Evolutionary conservation across 2,888 invertebrate species (phyloP), one percentile per base, ranked within the genome.

Genomic region (Laspeyria flexula): DNA sequence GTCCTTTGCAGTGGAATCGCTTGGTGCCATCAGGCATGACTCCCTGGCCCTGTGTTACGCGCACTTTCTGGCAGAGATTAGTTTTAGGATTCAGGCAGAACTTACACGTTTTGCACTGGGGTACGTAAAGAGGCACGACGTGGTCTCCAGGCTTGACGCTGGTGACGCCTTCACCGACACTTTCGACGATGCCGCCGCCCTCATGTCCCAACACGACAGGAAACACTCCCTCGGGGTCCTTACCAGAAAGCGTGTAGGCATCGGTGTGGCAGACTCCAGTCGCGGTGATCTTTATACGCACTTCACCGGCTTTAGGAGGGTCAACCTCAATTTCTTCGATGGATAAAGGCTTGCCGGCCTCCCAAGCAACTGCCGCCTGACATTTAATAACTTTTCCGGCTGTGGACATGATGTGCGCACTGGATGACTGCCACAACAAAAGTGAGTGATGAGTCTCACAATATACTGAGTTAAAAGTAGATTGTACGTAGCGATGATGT

Each of bases 291-390:
- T 96, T 95, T 9, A 97, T 93, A 40, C 97, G 95, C 11, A 97
- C 98, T 94, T 99, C 99, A 58, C 98, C 96, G 0, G 96, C 96
- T 83, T 96, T 96, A 0, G 99, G 99, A 6, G 99, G 98, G 12
- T 96, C 97, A 0, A 99, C 99, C 89, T 98, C 96, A 50, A 99
- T 94, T 44, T 96, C 96, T 90, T 99, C 99, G 42, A 99, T 94
- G 1, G 94, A 94, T 18, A 99, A 92, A 5, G 98, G 97, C 77
- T 97, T 94, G 66, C 98, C 98, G 43, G 97, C 95, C 72, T 95
- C 96, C 99, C 99, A 99, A 3, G 99, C 99, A 12, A 99, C 97
- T 1, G 99, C 99, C 15, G 99, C 99, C 78, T 94, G 95, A 85
- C 99, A 99, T 74, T 94, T 95, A 66, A 99, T 99, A 38, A 95